phyloP scores from a whole-genome alignment of 2,797 vertebrate species.

The Macropus fuliginosus region DNA sequence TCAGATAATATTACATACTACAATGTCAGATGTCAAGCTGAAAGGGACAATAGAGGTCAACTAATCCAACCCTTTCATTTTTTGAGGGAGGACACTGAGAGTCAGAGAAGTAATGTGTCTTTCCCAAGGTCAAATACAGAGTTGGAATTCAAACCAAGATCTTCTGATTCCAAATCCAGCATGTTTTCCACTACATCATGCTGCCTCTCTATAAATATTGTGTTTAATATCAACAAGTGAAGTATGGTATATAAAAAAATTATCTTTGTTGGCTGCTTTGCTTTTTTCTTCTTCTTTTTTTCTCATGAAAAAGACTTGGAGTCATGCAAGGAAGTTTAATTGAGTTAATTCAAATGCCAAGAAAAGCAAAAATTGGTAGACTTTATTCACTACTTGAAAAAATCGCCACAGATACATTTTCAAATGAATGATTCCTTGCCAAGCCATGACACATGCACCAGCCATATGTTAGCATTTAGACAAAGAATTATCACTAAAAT shows the following conservation, averaged over 20 bases:
- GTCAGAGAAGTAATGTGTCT: not conserved
- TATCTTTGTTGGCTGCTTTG: not conserved
- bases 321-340: not conserved
- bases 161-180: not conserved
- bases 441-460: slow-evolving; percentile 22
- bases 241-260: not conserved
- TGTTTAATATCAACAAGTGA: not conserved
- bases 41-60: not conserved
- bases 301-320: slow-evolving; percentile 15
- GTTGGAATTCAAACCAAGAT: not conserved
- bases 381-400: not conserved
- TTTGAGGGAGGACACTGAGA: not conserved
- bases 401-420: slow-evolving; percentile 4
- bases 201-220: not conserved
- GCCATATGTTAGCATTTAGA: not conserved
- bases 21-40: not conserved
- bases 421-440: slow-evolving; percentile 19
- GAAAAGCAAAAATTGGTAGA: not conserved
- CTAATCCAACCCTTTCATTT: not conserved
- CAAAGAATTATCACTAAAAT: slow-evolving; percentile 1
- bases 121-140: not conserved
- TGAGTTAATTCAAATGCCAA: not conserved
- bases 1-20: not conserved
- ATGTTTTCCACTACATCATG: not conserved
- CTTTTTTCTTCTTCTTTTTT: not conserved